A percentile compares a stretch with the other conserved stretches of the same genome.
These are phyloP conservation scores for Campylorhamphus procurvoides DNA, from an alignment of 2,113 vertebrate species.

Conservation along the genomic window DNA sequence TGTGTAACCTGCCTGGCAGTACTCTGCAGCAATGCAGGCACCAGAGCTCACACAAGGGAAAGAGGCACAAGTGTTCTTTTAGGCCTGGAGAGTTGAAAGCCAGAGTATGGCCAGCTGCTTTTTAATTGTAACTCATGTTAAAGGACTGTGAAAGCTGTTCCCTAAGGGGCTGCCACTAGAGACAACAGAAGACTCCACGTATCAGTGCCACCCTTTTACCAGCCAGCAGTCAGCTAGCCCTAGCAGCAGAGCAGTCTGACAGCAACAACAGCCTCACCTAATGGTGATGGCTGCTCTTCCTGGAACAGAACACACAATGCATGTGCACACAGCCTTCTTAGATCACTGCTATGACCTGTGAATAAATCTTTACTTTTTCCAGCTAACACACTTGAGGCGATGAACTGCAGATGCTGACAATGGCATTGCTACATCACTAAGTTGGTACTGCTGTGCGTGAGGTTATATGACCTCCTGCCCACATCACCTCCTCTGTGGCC, in stretches of 20 bases:
- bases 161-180: not conserved
- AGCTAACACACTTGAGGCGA: not conserved
- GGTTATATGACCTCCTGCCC: not conserved
- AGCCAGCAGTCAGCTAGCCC: not conserved
- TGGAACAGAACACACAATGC: not conserved
- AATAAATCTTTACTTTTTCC: not conserved
- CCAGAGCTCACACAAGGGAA: not conserved
- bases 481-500: not conserved
- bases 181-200: not conserved
- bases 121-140: not conserved
- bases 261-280: slow-evolving; percentile 28
- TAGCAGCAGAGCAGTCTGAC: not conserved
- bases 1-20: not conserved
- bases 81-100: not conserved
- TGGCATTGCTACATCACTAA: not conserved
- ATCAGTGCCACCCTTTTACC: not conserved
- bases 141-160: not conserved
- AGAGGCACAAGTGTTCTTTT: not conserved
- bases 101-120: not conserved
- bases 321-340: not conserved
- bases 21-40: not conserved
- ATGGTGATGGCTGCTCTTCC: not conserved
- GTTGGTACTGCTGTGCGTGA: not conserved
- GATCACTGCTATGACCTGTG: not conserved
- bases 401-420: not conserved